These are phyloP conservation scores for Drosophila ficusphila DNA, from an alignment of 1,140 invertebrate species.

Conservation along the genomic window DNA sequence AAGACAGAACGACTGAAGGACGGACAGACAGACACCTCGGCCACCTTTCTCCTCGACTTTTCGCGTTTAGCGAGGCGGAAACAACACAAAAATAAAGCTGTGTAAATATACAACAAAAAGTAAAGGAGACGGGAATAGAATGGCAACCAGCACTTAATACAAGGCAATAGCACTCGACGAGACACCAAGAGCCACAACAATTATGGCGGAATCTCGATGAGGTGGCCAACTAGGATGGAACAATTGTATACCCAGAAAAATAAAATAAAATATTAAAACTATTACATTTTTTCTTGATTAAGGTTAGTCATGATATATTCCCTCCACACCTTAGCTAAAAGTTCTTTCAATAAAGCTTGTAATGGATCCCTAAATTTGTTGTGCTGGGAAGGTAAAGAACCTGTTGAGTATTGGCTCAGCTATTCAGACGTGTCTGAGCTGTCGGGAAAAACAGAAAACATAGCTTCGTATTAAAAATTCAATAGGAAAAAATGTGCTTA, in stretches of 20 bases:
- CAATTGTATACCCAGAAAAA: too few relatives aligned
- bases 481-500: conserved; percentile 34
- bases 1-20: neutral
- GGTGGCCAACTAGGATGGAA: neutral
- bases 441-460: neutral
- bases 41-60: conserved; percentile 7
- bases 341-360: too few relatives aligned
- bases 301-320: too few relatives aligned
- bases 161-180: conserved; percentile 26
- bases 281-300: too few relatives aligned
- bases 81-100: conserved; percentile 61
- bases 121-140: neutral
- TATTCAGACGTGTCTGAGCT: neutral
- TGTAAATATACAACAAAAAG: conserved; percentile 66
- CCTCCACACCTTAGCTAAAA: too few relatives aligned
- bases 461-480: conserved; percentile 40
- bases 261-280: neutral
- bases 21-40: neutral
- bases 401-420: neutral
- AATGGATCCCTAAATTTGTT: conserved; percentile 24
- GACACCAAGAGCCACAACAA: conserved; percentile 41
- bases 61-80: conserved; percentile 61
- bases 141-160: neutral
- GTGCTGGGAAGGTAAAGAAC: conserved; percentile 48
- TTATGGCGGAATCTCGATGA: conserved; percentile 24